Percentiles rank a stretch among this genome's conserved stretches.
phyloP scores from a whole-genome alignment of 2,797 vertebrate genomes.

The Gallinago solitaria region DNA sequence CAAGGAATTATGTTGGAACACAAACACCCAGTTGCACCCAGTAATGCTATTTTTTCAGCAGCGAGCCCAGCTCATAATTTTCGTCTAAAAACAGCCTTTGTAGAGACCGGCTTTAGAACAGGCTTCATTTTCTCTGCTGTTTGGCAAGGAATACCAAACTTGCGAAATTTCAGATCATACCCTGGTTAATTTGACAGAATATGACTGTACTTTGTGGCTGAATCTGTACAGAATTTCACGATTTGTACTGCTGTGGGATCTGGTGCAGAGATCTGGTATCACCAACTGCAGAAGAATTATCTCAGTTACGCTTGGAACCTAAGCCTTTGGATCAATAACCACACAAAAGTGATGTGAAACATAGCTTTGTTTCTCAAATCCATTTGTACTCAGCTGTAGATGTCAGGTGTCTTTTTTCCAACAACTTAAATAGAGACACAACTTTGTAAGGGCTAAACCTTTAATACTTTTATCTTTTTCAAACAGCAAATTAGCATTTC shows the following conservation, averaged over 20 bases:
- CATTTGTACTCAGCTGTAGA: background rate
- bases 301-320: background rate
- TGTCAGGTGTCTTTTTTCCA: background rate
- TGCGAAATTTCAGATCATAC: background rate
- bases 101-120: background rate
- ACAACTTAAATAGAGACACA: background rate
- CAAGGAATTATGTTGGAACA: background rate
- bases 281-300: background rate
- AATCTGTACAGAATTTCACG: background rate
- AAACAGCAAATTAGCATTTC: background rate
- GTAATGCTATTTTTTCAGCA: background rate
- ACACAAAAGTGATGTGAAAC: background rate
- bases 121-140: background rate
- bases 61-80: background rate
- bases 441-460: background rate
- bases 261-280: background rate
- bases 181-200: background rate
- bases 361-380: background rate
- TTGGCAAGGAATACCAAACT: background rate
- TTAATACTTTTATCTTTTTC: background rate
- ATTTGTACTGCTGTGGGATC: background rate
- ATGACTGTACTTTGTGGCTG: background rate
- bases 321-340: background rate
- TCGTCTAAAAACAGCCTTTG: background rate
- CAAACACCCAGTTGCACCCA: background rate